Base-by-base conservation (phyloP, 1,140 invertebrate species). In the Halictus rubicundus region DNA sequence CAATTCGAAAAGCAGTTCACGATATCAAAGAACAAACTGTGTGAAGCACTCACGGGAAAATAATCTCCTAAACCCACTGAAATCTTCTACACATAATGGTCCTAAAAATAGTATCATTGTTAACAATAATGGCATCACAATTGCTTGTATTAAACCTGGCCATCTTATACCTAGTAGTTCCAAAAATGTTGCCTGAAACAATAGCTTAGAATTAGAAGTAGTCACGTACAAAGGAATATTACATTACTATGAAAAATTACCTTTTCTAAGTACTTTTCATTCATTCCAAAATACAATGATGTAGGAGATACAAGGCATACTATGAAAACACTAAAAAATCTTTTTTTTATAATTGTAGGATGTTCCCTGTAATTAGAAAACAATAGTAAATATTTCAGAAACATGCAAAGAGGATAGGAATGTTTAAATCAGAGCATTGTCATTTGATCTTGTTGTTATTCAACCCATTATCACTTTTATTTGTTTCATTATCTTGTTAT, bases 51-150 rank as follows among this genome's bases (percentile, higher is more conserved):
- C 93, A 97, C 96, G 95, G 88, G 94, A 90, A 90, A 96, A 97
- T 49, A 96, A 88, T 90, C 94, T 94, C 92, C 95, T 95, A 25
- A 95, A 89, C 75, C 96, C 96, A 90, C 94, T 96, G 72, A 95
- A 93, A 80, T 94, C 92, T 89, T 97, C 95, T 88, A 97, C 94
- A 57, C 94, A 95, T 49, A 98, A 91, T 71, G 97, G 97, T 21
- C 98, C 98, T 85, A 97, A 91, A 93, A 98, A 98, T 66, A 98
- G 93, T 68, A 98, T 94, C 91, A 96, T 96, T 25, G 98, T 99
- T 69, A 99, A 93, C 73, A 96, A 87, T 59, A 98, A 93, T 25
- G 98, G 97, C 81, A 98, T 91, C 21, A 96, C 89, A 76, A 94
- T 90, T 27, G 97, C 97, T 88, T 95, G 94, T 74, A 97, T 88